Conservation (phyloP, 2,888 invertebrate species). For the Rhopalosiphum nymphaeae region DNA sequence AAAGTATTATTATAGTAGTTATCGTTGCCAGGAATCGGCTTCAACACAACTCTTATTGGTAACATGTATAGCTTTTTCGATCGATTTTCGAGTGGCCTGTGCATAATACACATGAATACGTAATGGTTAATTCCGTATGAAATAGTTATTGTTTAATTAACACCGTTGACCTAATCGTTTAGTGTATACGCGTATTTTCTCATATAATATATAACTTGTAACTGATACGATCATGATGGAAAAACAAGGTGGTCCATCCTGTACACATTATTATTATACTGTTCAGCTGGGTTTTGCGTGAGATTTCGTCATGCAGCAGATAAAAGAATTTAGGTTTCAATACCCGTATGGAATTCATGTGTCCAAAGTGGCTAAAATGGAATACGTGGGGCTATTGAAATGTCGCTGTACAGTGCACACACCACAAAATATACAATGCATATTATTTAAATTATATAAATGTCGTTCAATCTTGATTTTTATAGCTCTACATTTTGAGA, state of each 20-base stretch:
- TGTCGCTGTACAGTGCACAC: neutral
- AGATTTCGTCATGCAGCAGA: neutral
- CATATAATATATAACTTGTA: neutral
- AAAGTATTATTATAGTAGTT: neutral
- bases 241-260: neutral
- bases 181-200: neutral
- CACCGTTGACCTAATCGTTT: neutral
- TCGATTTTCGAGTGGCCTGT: neutral
- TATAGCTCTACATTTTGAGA: neutral
- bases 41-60: neutral
- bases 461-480: neutral
- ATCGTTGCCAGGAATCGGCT: neutral
- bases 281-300: neutral
- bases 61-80: neutral
- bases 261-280: neutral
- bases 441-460: neutral
- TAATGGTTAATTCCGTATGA: neutral
- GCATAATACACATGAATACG: neutral
- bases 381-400: neutral
- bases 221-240: neutral
- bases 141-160: neutral
- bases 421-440: neutral
- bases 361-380: neutral
- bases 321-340: neutral
- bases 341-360: neutral